Percentiles rank a stretch among this genome's conserved stretches.
phyloP scores from a whole-genome alignment of 2,797 vertebrate species.

The Crax fasciolata region DNA sequence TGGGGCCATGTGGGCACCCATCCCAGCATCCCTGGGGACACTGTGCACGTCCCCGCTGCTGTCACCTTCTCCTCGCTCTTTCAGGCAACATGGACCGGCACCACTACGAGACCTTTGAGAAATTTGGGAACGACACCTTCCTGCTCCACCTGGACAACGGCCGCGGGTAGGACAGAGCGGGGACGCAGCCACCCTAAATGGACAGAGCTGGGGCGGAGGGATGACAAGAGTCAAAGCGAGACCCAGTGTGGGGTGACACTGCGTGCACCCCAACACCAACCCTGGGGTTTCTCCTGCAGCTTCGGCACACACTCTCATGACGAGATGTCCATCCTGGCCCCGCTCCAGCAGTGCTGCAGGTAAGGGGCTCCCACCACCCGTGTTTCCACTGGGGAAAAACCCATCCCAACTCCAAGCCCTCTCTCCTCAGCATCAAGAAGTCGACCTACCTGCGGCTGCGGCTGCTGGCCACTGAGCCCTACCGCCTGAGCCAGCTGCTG shows the following conservation, averaged over 20 bases:
- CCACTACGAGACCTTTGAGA: slow-evolving; percentile 80
- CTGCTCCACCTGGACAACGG: slow-evolving; percentile 80
- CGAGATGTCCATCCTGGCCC: slow-evolving; percentile 75
- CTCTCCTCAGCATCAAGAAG: slow-evolving; percentile 72
- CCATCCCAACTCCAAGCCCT: not conserved
- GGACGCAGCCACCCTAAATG: not conserved
- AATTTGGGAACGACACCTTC: slow-evolving; percentile 81
- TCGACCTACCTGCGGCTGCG: slow-evolving; percentile 61
- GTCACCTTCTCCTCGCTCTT: not conserved
- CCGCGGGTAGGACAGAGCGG: slow-evolving; percentile 41
- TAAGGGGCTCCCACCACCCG: not conserved
- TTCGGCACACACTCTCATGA: slow-evolving; percentile 73
- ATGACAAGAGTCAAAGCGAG: rapidly evolving
- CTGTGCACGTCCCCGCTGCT: not conserved
- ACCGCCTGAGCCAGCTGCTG: slow-evolving; percentile 58
- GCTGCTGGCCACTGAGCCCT: slow-evolving; percentile 64
- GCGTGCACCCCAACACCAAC: rapidly evolving
- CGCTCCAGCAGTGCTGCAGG: slow-evolving; percentile 77
- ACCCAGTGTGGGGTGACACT: rapidly evolving
- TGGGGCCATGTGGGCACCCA: not conserved
- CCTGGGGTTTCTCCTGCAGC: slow-evolving; percentile 7
- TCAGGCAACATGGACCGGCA: slow-evolving; percentile 80
- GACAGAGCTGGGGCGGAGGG: not conserved
- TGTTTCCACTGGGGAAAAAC: rapidly evolving
- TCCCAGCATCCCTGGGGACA: not conserved